Conservation (phyloP, 2,888 invertebrate species). For the Ophraella communa region DNA sequence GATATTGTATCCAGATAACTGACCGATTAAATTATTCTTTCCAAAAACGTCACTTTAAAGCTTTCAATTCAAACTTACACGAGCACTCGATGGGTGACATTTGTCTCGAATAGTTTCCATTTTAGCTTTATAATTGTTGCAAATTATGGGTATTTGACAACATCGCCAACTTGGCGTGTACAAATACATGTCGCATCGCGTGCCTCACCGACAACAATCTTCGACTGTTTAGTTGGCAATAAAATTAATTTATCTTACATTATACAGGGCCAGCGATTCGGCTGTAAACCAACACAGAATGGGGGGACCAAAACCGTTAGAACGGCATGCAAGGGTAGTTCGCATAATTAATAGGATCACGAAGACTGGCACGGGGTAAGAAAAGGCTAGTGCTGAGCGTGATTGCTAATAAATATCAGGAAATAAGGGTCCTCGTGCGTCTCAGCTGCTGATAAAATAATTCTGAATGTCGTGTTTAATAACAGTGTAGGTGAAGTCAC, state of each 20-base stretch:
- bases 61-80: background rate
- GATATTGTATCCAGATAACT: background rate
- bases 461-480: conserved; percentile 62
- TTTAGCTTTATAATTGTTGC: conserved; percentile 1
- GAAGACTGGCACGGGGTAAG: conserved; percentile 59
- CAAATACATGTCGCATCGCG: conserved; percentile 58
- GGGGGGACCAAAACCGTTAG: conserved; percentile 47
- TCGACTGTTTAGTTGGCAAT: conserved; percentile 61
- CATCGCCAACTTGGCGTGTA: conserved; percentile 25
- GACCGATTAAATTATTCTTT: background rate
- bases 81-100: too few species aligned
- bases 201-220: conserved; percentile 60
- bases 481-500: conserved; percentile 56
- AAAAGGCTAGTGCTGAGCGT: conserved; percentile 58
- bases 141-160: conserved; percentile 25
- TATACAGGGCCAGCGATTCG: conserved; percentile 55
- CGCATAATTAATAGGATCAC: conserved; percentile 59
- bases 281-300: conserved; percentile 55
- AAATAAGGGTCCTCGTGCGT: conserved; percentile 61
- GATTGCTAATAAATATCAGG: conserved; percentile 61
- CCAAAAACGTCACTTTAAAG: background rate
- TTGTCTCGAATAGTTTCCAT: conserved; percentile 36
- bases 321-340: conserved; percentile 57
- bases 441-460: conserved; percentile 61
- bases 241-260: conserved; percentile 62